These are phyloP conservation scores for Conomelus anceps DNA, from an alignment of 2,888 invertebrate genomes.

Conservation along the genomic window DNA sequence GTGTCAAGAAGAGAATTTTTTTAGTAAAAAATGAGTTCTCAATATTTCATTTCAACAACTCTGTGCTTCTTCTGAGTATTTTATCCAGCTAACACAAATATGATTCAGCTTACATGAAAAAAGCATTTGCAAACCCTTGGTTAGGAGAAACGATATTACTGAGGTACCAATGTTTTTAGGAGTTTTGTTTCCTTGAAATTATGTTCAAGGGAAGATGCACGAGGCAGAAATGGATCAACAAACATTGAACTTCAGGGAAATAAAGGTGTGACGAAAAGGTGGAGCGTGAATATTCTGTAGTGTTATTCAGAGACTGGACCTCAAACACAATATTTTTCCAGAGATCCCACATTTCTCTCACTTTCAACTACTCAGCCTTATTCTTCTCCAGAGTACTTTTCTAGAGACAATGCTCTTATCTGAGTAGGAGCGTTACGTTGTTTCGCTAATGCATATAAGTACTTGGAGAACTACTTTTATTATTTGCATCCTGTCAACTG, in stretches of 20 bases:
- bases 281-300: slow-evolving; percentile 5
- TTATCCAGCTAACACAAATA: too few species aligned
- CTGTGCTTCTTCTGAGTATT: too few species aligned
- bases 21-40: too few species aligned
- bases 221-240: not conserved
- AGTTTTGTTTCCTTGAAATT: too few species aligned
- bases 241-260: not conserved
- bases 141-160: not conserved
- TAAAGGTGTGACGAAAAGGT: not conserved
- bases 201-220: not conserved
- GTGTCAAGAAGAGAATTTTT: too few species aligned
- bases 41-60: too few species aligned
- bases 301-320: slow-evolving; percentile 7
- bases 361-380: not conserved
- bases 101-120: too few species aligned
- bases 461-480: not conserved
- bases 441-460: not conserved
- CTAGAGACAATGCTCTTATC: not conserved
- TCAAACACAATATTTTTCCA: not conserved
- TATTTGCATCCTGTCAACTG: not conserved
- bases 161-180: not conserved
- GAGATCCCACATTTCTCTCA: not conserved
- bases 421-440: not conserved
- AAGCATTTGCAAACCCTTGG: not conserved
- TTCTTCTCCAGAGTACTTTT: not conserved